Percentiles rank a stretch among this genome's conserved stretches.
Conservation (phyloP, 2,888 invertebrate species). For the Lycocerus yunnanus region DNA sequence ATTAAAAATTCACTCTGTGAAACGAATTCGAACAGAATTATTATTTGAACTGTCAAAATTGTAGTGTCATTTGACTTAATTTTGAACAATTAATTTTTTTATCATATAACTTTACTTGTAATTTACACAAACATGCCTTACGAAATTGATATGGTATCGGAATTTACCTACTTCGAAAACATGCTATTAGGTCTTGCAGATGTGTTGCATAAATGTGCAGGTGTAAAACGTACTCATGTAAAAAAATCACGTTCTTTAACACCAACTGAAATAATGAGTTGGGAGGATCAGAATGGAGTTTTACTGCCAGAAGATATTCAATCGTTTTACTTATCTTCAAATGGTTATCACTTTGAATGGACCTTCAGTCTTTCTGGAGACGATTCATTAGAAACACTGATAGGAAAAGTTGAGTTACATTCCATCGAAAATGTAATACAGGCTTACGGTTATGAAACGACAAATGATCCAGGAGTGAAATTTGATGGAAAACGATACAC, state of each 20-base stretch:
- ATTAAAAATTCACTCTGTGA: too few relatives aligned
- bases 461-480: slow-evolving; percentile 41
- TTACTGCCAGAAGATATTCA: slow-evolving; percentile 77
- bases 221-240: slow-evolving; percentile 72
- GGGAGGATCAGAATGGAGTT: slow-evolving; percentile 83
- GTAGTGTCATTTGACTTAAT: too few relatives aligned
- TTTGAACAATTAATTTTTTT: too few relatives aligned
- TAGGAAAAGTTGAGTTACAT: slow-evolving; percentile 43
- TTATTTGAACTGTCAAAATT: too few relatives aligned
- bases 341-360: slow-evolving; percentile 82
- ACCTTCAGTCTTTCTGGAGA: slow-evolving; percentile 78
- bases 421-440: slow-evolving; percentile 39
- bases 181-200: slow-evolving; percentile 70
- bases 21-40: too few relatives aligned
- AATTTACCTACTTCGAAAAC: slow-evolving; percentile 76
- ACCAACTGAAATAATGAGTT: slow-evolving; percentile 68
- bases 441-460: slow-evolving; percentile 42
- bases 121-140: slow-evolving; percentile 61
- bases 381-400: slow-evolving; percentile 36
- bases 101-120: background rate
- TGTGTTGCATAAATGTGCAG: slow-evolving; percentile 68
- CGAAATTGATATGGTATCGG: slow-evolving; percentile 71
- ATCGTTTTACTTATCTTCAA: slow-evolving; percentile 80
- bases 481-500: slow-evolving; percentile 39
- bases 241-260: slow-evolving; percentile 72